Base-by-base conservation (phyloP, 2,797 vertebrate species). In the Cottoperca gobio region DNA sequence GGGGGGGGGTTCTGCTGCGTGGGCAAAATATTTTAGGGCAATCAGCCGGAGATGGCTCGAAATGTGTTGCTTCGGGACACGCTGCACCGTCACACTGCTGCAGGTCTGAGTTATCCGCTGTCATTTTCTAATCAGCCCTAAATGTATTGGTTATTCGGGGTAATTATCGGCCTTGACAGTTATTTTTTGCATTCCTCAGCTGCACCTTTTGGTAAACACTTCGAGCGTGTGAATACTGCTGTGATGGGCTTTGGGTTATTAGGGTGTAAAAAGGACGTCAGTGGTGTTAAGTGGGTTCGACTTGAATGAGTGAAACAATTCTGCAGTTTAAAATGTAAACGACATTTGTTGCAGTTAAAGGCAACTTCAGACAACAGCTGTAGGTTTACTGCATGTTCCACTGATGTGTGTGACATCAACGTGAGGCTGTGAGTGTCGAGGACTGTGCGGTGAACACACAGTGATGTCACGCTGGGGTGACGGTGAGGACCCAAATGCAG, bases 91-190 rank as follows among this genome's bases (percentile, higher is more conserved):
- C 58, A 42, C 52, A 7, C 37, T 2, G 58, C 64, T 79, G 61
- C 84, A 63, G 9, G 49, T 71, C 72, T 66, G 77, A 79, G 76
- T 84, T 73, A 82, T 77, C 55, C 12, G 23, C 80, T 87, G 81
- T 88, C 81, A 80, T 86, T 68, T 83, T 77, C 64, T 86, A 84
- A 89, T 89, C 88, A 72, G 74, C 54, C 59, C 62, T 46, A 70
- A 78, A 85, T 64, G 24, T 81, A 82, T 81, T 74, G 70, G 73
- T 74, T 79, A 24, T 77, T 21, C 61, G 1, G 71, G 46, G 48
- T 86, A 82, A 90, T 90, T 87, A 90, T 84, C 65, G 43, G 70
- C 3, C 57, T n/a, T 37, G 61, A 70, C 81, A 79, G 70, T 72
- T 87, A 64, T n/a, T 54, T 79, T 86, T 61, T 72, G 73, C 74